Evolutionary conservation across 2,797 vertebrate species (phyloP).

Genomic region (Syndactyla subalaris): DNA sequence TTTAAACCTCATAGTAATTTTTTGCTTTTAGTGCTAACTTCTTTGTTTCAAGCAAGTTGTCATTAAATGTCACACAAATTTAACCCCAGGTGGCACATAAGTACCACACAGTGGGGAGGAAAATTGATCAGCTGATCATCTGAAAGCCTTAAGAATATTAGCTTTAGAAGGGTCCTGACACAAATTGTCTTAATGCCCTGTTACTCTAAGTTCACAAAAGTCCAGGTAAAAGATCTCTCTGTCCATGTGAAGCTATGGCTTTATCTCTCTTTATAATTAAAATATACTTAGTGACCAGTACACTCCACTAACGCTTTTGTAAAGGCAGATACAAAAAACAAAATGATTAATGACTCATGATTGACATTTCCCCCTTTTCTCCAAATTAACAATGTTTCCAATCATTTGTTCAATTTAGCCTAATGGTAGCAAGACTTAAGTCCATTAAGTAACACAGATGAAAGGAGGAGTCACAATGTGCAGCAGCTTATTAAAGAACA

Average conservation of each 20-base stretch:
- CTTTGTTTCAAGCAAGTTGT: background rate
- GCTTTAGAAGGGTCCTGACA: background rate
- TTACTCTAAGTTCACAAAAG: background rate
- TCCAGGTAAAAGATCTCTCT: background rate
- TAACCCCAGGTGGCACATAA: background rate
- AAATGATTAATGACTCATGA: background rate
- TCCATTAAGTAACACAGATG: background rate
- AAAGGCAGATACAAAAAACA: background rate
- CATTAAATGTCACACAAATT: background rate
- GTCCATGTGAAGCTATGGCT: background rate
- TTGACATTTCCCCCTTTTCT: background rate
- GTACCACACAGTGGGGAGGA: background rate
- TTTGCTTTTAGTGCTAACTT: background rate
- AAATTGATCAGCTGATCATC: background rate
- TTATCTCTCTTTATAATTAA: background rate
- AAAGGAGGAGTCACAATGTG: background rate
- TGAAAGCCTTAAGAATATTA: slow-evolving; percentile 1
- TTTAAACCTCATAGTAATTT: background rate
- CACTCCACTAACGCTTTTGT: background rate
- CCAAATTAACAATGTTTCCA: slow-evolving; percentile 9
- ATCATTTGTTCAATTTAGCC: slow-evolving; percentile 9
- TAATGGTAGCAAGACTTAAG: slow-evolving; percentile 21
- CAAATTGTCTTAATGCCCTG: background rate
- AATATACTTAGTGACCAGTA: background rate
- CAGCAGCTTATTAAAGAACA: background rate